phyloP scores from a whole-genome alignment of 2,888 invertebrate species.

The Orchestes rusci region DNA sequence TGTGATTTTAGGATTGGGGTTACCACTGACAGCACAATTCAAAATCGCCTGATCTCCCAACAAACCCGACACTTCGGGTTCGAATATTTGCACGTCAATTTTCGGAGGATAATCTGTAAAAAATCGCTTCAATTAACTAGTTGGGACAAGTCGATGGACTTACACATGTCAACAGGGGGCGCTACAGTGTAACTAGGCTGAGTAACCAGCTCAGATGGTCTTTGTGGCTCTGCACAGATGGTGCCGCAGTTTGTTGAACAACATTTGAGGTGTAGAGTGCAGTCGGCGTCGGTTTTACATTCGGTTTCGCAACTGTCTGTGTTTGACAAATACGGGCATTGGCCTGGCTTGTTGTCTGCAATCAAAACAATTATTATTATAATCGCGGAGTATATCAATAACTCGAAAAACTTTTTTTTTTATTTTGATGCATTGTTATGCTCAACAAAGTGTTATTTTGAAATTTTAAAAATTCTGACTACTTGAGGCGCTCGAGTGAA shows the following conservation, averaged over 20 bases:
- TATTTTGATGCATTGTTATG: background rate
- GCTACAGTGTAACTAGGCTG: slow-evolving; percentile 15
- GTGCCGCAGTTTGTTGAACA: slow-evolving; percentile 72
- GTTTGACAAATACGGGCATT: slow-evolving; percentile 49
- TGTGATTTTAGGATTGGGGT: slow-evolving; percentile 67
- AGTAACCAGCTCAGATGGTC: slow-evolving; percentile 25
- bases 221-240: slow-evolving; percentile 56
- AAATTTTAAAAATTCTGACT: no score
- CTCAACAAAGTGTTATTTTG: no score
- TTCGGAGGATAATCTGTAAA: slow-evolving; percentile 38
- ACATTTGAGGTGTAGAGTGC: slow-evolving; percentile 71
- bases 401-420: background rate
- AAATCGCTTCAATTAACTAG: background rate
- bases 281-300: slow-evolving; percentile 77
- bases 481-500: background rate
- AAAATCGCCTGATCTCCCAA: slow-evolving; percentile 70
- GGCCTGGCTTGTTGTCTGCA: slow-evolving; percentile 62
- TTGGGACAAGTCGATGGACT: slow-evolving; percentile 5
- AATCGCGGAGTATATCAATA: background rate
- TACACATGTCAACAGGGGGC: slow-evolving; percentile 11
- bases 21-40: slow-evolving; percentile 68
- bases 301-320: slow-evolving; percentile 56
- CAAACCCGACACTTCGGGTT: slow-evolving; percentile 56
- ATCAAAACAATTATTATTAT: no score
- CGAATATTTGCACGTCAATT: slow-evolving; percentile 40